Base-by-base conservation (phyloP, 2,888 invertebrate genomes). In the Eutolmus rufibarbis region DNA sequence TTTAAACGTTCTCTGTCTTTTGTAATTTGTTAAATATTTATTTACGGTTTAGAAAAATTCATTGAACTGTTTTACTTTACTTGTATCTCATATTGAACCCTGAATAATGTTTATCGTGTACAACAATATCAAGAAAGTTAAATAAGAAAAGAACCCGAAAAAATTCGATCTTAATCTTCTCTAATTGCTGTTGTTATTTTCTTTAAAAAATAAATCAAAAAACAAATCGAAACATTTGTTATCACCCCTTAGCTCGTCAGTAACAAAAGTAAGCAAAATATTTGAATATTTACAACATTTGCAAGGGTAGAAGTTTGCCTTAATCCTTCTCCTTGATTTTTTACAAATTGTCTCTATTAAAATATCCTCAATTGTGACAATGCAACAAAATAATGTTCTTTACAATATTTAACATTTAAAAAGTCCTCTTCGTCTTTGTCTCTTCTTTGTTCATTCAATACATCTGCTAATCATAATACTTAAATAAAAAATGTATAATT, bases 351-450 rank as follows among this genome's bases (percentile, higher is more conserved):
- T 51, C 7, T 37, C 76, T 82, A 34, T 82, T 82, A 82, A 57
- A 82, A 66, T 82, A 66, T 82, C 76, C 31, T 66, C 19, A 82
- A 82, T 57, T 57, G 31, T 76, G 66, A 82, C 56, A 57, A 37
- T 66, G 57, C 66, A 66, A 66, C 82, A 66, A 37, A 66, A 66
- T 40, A 14, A 31, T 74, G 31, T 74, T 76, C 34, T 46, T 79
- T 79, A 79, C 82, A 82, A 82, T 51, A 37, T 82, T 82, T 66
- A 82, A 82, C 57, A 66, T 82, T 82, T 82, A 82, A 57, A 82
- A 82, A 82, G 66, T 5, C n/a, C n/a, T 46, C 23, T 51, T 79
- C 23, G n/a, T 66, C 57, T 84, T 82, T 57, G 34, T 82, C 56
- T 82, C 56, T 57, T 34, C 14, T 51, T 51, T 46, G 46, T 56